phyloP scores from a whole-genome alignment of 2,113 vertebrate genomes.

The Lepus europaeus region DNA sequence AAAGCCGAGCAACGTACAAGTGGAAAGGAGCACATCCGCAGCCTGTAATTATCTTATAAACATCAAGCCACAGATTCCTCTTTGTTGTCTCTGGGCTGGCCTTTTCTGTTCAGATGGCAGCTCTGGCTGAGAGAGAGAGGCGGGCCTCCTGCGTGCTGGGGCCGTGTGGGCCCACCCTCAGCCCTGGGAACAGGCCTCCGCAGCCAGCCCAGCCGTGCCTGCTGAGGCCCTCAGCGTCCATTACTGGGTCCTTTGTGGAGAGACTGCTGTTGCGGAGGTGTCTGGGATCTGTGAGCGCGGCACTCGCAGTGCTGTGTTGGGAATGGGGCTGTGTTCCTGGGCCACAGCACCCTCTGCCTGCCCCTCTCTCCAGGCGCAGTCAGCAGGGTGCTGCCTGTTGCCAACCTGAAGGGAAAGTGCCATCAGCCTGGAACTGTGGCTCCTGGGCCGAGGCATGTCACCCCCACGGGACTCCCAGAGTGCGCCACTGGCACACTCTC shows the following conservation, averaged over 20 bases:
- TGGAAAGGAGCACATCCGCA: slow-evolving; percentile 12
- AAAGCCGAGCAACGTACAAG: neutral
- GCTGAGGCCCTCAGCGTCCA: neutral
- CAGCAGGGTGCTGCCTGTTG: neutral
- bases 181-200: neutral
- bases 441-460: neutral
- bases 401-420: neutral
- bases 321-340: neutral
- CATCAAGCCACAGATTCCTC: slow-evolving; percentile 53
- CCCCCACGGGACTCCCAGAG: neutral
- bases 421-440: neutral
- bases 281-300: neutral
- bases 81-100: neutral
- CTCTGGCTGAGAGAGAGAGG: slow-evolving; percentile 23
- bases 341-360: neutral
- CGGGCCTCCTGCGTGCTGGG: neutral
- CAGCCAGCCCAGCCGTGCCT: neutral
- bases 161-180: neutral
- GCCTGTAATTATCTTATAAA: slow-evolving; percentile 59
- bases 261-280: neutral
- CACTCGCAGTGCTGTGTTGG: neutral
- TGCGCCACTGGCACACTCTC: neutral
- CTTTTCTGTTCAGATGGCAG: slow-evolving; percentile 35
- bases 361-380: neutral
- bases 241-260: neutral